Base-by-base conservation (phyloP, 2,113 vertebrate genomes). In the Takifugu bimaculatus region DNA sequence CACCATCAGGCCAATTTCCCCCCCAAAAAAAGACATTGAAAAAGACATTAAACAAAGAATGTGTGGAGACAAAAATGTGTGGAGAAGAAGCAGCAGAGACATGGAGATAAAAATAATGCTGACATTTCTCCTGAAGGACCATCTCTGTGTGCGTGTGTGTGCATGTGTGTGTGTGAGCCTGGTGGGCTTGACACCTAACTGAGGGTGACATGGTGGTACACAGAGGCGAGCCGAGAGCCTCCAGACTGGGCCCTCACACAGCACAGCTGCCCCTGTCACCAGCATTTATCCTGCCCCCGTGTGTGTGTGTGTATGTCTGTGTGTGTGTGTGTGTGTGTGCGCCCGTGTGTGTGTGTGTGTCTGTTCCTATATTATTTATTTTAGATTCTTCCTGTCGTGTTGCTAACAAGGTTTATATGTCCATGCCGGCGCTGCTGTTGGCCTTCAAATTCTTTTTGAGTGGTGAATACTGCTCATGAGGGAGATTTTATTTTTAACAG, bases 261-360 rank as follows among this genome's bases (percentile, higher is more conserved):
- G 68, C 78, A 72, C 79, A 73, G 81, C 79, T 77, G 77, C 71
- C 50, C 56, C 62, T 77, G 79, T 82, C 81, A 72, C 66, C 79
- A 77, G 68, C 63, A 70, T 72, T 78, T 57, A 71, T 61, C 26
- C 54, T 53, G 59, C 43, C 7, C 9, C 6, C 15, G 29, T 63
- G 57, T 26, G 48, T 9, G n/a, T 14, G 12, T 14, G 20, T 50
- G 48, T 6, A n/a, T 50, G 48, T 50, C n/a, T 26, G 48, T 20
- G 48, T 50, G 48, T 14, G 50, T 2, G 26, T 29, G 60, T 56
- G 57, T 60, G 56, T 50, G 60, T 52, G n/a, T 63, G 47, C 32
- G 15, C 56, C 20, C 20, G 20, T 20, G 43, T 54, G 48, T 62
- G 58, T 63, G 48, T 57, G 72, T 56, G 58, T 43, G 54, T 56